A percentile compares a stretch with the other conserved stretches of the same genome.
Evolutionary conservation across 2,888 invertebrate genomes (phyloP).

Genomic region (Nasonovia ribisnigri): DNA sequence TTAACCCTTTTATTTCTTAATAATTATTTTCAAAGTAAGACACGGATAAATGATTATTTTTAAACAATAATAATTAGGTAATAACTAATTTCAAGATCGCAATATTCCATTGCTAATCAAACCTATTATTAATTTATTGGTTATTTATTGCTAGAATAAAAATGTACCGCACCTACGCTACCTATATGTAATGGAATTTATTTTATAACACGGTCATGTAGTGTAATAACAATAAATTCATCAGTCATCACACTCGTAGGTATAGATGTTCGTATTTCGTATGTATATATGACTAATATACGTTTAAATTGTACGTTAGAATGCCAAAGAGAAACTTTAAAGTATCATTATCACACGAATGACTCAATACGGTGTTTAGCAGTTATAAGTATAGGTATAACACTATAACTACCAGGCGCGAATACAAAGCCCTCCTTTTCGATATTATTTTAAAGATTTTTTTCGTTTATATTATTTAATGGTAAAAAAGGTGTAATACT

Average conservation of each 20-base stretch:
- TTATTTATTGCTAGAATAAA: slow-evolving; percentile 7
- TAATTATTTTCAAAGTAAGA: background rate
- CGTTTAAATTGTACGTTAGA: background rate
- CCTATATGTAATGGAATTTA: slow-evolving; percentile 9
- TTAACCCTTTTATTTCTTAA: background rate
- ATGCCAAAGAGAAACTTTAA: background rate
- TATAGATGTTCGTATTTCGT: background rate
- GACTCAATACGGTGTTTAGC: background rate
- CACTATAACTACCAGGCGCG: background rate
- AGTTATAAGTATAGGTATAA: background rate
- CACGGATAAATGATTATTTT: background rate
- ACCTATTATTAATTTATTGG: background rate
- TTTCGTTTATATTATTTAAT: background rate
- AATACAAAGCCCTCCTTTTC: background rate
- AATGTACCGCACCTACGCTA: background rate
- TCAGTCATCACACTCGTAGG: background rate
- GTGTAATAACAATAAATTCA: slow-evolving; percentile 14
- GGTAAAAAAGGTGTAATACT: background rate
- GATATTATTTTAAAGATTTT: background rate
- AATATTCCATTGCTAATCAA: background rate
- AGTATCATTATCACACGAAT: background rate
- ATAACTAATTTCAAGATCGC: background rate
- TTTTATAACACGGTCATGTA: background rate
- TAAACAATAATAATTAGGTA: background rate
- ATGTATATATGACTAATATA: background rate